Evolutionary conservation across 2,888 invertebrate species (phyloP), one percentile per base, ranked within the genome.

Genomic region (Ophion ellenae): DNA sequence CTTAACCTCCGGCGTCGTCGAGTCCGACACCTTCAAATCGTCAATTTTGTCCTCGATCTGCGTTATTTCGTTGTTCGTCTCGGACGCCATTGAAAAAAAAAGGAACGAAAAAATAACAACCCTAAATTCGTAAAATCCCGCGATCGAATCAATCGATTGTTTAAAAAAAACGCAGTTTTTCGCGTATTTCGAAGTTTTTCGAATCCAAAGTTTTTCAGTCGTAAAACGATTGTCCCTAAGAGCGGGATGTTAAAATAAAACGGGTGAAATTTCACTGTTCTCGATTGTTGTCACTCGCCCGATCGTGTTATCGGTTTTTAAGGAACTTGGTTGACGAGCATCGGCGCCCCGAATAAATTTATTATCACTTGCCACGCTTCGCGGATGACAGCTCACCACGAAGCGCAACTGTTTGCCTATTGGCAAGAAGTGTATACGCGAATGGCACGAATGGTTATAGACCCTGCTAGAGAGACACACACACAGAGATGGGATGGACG

Each of bases 41-140:
- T 91, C 88, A 57, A 93, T 83, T 82, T 91, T 89, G 63, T 91
- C 90, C 53, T 87, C 89, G 47, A 92, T 87, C 67, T 87, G 88
- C 83, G 91, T 88, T 84, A 90, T 89, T 74, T 92, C 90, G 84
- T 90, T 89, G 84, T 91, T 90, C 76, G 90, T 83, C 74, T 5
- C 53, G 20, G 91, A 90, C 90, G 93, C 93, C 93, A 93, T 93
- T 93, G 92, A 91, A 89, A 89, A 57, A 69, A 69, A 36, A 59
- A 59, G 47, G 3, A 17, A 53, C n/a, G 17, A 24, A 47, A 47
- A 45, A 63, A 63, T 3, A 63, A 45, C n/a, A 47, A 66, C 17
- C n/a, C 20, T 2, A 77, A 20, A n/a, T 9, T 24, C 24, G 74
- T 24, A 7, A 0, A 40, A 5, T 71, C 28, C 17, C 14, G 17